Conservation (phyloP, 2,797 vertebrate species). For the Ficedula albicollis region DNA sequence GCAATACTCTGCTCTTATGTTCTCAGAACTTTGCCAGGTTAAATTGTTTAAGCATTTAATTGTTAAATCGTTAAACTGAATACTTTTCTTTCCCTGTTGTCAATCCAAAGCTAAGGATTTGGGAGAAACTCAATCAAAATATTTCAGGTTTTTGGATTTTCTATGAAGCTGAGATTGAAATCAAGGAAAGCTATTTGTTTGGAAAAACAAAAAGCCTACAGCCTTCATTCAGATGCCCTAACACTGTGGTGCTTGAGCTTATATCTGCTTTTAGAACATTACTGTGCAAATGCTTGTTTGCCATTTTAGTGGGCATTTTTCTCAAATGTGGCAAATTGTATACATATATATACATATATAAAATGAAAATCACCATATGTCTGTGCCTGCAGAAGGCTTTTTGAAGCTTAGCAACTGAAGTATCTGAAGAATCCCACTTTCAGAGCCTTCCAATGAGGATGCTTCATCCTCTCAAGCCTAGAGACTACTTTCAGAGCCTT, state of each 20-base stretch:
- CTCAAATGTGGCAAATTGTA: background rate
- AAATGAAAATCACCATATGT: background rate
- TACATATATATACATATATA: background rate
- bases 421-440: background rate
- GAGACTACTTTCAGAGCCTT: too few relatives aligned
- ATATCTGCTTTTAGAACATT: background rate
- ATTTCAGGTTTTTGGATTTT: background rate
- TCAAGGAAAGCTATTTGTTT: background rate
- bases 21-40: background rate
- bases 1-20: background rate
- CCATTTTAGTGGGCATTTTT: conserved; percentile 23
- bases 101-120: background rate
- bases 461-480: background rate
- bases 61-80: background rate
- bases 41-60: background rate
- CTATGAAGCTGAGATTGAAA: background rate
- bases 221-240: background rate
- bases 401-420: background rate
- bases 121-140: background rate
- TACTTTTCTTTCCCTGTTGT: background rate
- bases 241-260: background rate
- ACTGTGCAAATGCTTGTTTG: background rate
- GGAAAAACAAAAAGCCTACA: background rate
- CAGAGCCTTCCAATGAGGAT: background rate
- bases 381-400: conserved; percentile 1